Base-by-base conservation (phyloP, 1,140 invertebrate genomes). In the Polypedilum pembai region DNA sequence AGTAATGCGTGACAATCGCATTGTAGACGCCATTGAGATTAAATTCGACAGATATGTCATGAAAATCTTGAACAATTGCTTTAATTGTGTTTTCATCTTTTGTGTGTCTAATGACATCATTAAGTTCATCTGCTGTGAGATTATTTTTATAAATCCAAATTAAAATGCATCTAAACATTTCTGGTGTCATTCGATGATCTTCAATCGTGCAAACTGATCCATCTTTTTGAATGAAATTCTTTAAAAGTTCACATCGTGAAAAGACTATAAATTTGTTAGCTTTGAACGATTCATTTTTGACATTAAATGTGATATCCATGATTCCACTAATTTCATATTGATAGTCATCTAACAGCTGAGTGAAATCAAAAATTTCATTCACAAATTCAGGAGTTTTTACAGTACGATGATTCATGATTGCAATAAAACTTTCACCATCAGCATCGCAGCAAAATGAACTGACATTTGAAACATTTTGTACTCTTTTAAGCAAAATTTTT, bases 251-350 rank as follows among this genome's bases (percentile, higher is more conserved):
- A 41, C 88, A 87, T 20, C 85, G 80, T 2, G 83, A 83, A 21
- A 86, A 87, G n/a, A 93, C 77, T 45, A 93, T 88, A 73, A 87
- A 90, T 77, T 85, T 85, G 80, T 93, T 91, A 4, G 86, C 86
- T 8, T 84, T 79, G 80, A 87, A 88, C 41, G 77, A 76, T 41
- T 80, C 77, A 45, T 80, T 79, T 20, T 84, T 84, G 73, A 88
- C 83, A 78, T 83, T 84, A 84, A 91, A 84, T 21, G 88, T 80
- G 18, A 90, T 80, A 82, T 92, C 90, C 81, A 88, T 87, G 33
- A 91, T 83, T 76, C 85, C 81, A 78, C 85, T 83, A 10, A 84
- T 82, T 77, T 88, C 85, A 66, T 84, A 77, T 8, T 87, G 82
- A 72, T 78, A 79, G 77, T 80, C 77, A 15, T 77, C 75, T 65